Conservation (phyloP, 2,888 invertebrate species). For the Nomada fabriciana region DNA sequence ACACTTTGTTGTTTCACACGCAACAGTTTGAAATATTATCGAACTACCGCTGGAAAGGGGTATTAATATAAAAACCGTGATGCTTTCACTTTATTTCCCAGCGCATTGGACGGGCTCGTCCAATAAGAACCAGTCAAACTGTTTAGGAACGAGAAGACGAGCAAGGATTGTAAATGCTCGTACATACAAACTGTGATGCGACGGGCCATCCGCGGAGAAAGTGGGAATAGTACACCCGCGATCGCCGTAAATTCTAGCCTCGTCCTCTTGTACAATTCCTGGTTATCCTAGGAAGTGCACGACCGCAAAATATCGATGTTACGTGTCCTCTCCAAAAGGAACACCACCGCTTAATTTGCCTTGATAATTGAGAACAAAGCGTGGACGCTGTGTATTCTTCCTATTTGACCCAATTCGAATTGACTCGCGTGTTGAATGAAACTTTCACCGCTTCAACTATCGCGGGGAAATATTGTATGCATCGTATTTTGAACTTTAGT, state of each 20-base stretch:
- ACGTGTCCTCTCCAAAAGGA: not conserved
- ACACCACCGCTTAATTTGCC: not conserved
- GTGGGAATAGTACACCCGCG: constrained; percentile 71
- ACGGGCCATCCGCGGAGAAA: constrained; percentile 68
- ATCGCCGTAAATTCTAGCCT: constrained; percentile 31
- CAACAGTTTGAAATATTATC: not conserved
- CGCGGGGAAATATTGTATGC: not conserved
- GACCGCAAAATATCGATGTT: not conserved
- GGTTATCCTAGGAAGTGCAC: constrained; percentile 1
- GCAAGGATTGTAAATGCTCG: constrained; percentile 44
- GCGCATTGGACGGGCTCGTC: constrained; percentile 4
- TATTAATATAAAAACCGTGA: constrained; percentile 29
- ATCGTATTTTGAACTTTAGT: not conserved
- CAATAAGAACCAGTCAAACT: constrained; percentile 39
- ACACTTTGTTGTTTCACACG: not conserved
- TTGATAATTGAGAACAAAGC: not conserved
- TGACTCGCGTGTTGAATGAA: constrained; percentile 2
- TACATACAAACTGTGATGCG: constrained; percentile 23
- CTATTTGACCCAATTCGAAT: constrained; percentile 3
- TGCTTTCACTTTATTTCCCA: constrained; percentile 54
- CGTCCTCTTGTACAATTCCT: constrained; percentile 18
- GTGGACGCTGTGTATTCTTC: not conserved
- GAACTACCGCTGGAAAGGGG: constrained; percentile 2
- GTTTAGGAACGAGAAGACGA: constrained; percentile 49
- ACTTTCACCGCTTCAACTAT: constrained; percentile 22